These are phyloP conservation scores for Apodemus agrarius DNA, from an alignment of 2,797 vertebrate genomes.

Conservation along the genomic window DNA sequence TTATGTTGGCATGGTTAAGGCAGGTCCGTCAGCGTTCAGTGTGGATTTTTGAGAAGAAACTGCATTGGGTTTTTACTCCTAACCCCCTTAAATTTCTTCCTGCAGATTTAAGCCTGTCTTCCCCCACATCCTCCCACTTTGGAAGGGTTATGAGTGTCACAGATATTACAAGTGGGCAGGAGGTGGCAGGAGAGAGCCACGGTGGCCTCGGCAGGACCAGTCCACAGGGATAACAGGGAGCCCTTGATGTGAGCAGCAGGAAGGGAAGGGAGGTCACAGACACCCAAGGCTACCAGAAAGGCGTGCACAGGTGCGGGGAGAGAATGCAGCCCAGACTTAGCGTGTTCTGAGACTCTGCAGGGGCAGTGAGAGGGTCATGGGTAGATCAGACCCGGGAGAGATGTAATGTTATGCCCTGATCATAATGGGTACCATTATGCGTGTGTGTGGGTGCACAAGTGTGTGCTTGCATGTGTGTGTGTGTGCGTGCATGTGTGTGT, in stretches of 20 bases:
- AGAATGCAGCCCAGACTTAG: neutral
- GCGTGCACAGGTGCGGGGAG: neutral
- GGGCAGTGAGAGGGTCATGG: neutral
- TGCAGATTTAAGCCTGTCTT: neutral
- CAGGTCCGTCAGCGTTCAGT: neutral
- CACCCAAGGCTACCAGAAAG: neutral
- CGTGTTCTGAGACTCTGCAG: neutral
- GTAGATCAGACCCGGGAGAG: fast-evolving
- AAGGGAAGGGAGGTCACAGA: too few relatives aligned
- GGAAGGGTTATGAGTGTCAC: neutral
- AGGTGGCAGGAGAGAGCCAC: conserved; percentile 73
- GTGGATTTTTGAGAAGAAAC: neutral
- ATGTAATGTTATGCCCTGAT: neutral
- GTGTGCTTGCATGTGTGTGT: too few relatives aligned
- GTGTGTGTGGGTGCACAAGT: too few relatives aligned
- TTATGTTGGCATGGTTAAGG: neutral
- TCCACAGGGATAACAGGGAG: neutral
- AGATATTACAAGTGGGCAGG: conserved; percentile 40
- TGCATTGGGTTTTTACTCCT: neutral
- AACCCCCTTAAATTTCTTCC: neutral
- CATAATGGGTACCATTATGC: neutral
- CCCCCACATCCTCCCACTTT: neutral
- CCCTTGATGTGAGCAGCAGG: neutral
- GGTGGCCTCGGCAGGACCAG: neutral
- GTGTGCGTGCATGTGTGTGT: neutral